Evolutionary conservation across 2,888 invertebrate genomes (phyloP).

Genomic region (Pollenia amentaria): DNA sequence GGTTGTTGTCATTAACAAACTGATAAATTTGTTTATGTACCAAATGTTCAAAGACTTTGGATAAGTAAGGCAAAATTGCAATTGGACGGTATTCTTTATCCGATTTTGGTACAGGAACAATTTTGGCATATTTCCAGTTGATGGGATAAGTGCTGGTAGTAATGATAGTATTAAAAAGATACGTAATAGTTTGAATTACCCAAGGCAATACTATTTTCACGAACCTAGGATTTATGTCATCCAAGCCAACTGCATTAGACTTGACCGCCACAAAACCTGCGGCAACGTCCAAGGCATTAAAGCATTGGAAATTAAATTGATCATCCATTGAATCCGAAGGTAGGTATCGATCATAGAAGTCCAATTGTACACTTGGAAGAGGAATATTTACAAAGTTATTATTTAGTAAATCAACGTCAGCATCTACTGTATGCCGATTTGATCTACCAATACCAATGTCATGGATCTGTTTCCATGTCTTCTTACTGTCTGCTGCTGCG

Average conservation of each 20-base stretch:
- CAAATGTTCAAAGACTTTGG: constrained; percentile 11
- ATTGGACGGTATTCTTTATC: background rate
- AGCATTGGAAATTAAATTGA: too few species aligned
- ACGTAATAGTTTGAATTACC: too few species aligned
- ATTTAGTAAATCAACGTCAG: background rate
- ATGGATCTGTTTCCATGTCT: background rate
- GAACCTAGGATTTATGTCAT: too few species aligned
- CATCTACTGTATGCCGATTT: background rate
- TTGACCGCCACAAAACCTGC: too few species aligned
- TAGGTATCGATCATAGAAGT: too few species aligned
- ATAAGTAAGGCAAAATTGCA: background rate
- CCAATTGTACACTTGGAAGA: too few species aligned
- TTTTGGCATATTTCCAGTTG: constrained; percentile 12
- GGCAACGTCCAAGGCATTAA: too few species aligned
- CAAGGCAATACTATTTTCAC: too few species aligned
- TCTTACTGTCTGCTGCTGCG: background rate
- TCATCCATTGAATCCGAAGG: too few species aligned
- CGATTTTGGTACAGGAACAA: background rate
- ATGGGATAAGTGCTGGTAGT: too few species aligned
- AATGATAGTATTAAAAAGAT: too few species aligned
- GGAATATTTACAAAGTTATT: background rate
- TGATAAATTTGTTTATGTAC: background rate
- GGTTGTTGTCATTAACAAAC: background rate
- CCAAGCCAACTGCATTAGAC: too few species aligned
- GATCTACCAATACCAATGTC: constrained; percentile 1